phyloP scores from a whole-genome alignment of 2,888 invertebrate genomes.

The Diachrysia chrysitis region DNA sequence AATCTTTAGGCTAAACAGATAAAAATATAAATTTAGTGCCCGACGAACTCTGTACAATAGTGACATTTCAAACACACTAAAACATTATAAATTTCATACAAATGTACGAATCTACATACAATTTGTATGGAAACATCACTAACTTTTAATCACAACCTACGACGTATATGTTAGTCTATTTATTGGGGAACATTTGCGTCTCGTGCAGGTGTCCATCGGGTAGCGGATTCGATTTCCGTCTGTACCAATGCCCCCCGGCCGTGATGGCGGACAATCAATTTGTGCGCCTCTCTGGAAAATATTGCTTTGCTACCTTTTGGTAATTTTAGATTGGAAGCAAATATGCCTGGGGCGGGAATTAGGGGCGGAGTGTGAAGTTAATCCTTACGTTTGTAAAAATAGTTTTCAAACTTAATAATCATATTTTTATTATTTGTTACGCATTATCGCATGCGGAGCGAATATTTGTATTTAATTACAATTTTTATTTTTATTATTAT shows the following conservation, averaged over 20 bases:
- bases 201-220: constrained; percentile 65
- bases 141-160: constrained; percentile 27
- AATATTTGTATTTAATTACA: no score
- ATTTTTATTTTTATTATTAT: no score
- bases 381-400: not conserved
- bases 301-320: constrained; percentile 49
- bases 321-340: constrained; percentile 48
- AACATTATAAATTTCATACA: not conserved
- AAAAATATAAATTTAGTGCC: no score
- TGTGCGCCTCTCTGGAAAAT: constrained; percentile 52
- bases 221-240: constrained; percentile 76
- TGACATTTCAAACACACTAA: not conserved
- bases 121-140: not conserved
- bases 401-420: not conserved
- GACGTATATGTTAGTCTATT: constrained; percentile 32
- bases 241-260: constrained; percentile 62
- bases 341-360: constrained; percentile 36
- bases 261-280: constrained; percentile 59
- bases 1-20: no score
- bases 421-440: no score
- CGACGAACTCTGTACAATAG: not conserved
- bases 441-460: no score
- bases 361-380: constrained; percentile 13
- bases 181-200: constrained; percentile 58
- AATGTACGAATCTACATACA: not conserved